Evolutionary conservation across 2,797 vertebrate species (phyloP).

Genomic region (Poeciliopsis paucimaculata): DNA sequence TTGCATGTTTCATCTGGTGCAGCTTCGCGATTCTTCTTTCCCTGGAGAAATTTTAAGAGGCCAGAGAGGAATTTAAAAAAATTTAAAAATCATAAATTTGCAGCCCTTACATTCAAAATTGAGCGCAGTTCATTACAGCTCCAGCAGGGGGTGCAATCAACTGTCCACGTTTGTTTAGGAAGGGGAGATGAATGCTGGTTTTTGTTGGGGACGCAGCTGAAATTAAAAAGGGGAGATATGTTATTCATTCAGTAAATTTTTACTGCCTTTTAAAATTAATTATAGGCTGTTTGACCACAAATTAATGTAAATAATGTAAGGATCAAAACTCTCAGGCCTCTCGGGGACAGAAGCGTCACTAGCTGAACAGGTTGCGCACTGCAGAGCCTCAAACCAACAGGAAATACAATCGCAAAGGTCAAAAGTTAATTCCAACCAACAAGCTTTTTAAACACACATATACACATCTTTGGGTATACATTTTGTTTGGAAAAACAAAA

Average conservation of each 20-base stretch:
- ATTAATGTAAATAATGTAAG: neutral
- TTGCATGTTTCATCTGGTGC: slow-evolving; percentile 77
- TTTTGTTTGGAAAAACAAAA: slow-evolving; percentile 55
- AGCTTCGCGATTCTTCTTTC: slow-evolving; percentile 72
- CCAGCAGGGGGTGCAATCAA: neutral
- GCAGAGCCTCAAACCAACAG: slow-evolving; percentile 78
- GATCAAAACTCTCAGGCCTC: slow-evolving; percentile 18
- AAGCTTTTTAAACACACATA: slow-evolving; percentile 79
- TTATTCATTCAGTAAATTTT: neutral
- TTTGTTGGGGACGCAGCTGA: neutral
- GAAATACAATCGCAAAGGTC: slow-evolving; percentile 89
- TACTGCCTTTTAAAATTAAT: neutral
- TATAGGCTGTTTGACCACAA: neutral
- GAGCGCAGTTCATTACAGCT: neutral
- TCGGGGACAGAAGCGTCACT: slow-evolving; percentile 80
- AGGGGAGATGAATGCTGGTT: neutral
- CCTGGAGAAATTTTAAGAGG: slow-evolving; percentile 46
- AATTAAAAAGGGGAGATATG: neutral
- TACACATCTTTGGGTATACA: slow-evolving; percentile 78
- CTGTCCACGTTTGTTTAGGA: neutral
- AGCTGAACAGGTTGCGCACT: slow-evolving; percentile 74
- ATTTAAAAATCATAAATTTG: neutral
- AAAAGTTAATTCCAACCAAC: slow-evolving; percentile 83
- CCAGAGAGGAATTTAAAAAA: slow-evolving; percentile 21
- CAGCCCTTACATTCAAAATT: neutral